These are phyloP conservation scores for Proterorhinus semilunaris DNA, from an alignment of 2,113 vertebrate species.

Conservation along the genomic window DNA sequence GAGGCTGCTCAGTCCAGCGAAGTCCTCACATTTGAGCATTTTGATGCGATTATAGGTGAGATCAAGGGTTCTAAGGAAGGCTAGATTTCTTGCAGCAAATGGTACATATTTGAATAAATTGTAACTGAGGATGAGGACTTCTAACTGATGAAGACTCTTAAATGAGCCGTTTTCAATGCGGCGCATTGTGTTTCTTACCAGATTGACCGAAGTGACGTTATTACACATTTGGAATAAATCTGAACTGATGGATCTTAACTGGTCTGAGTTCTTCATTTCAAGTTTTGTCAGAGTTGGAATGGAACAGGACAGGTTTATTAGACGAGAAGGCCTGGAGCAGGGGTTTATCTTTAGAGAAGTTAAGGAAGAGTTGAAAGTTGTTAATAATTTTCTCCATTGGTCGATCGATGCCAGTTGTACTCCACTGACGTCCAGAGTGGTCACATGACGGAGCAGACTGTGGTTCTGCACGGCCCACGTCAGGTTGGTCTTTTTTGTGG, in stretches of 20 bases:
- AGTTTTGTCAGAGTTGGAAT: slow-evolving; percentile 53
- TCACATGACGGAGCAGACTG: slow-evolving; percentile 56
- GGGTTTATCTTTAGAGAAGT: slow-evolving; percentile 58
- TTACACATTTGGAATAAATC: too few species aligned
- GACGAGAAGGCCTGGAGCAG: slow-evolving; percentile 28
- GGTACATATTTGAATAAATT: slow-evolving; percentile 30
- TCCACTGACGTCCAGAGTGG: slow-evolving; percentile 58
- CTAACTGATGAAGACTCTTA: too few species aligned
- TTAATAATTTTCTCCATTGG: slow-evolving; percentile 38
- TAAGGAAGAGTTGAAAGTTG: slow-evolving; percentile 57
- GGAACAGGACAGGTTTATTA: slow-evolving; percentile 68
- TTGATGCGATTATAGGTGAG: slow-evolving; percentile 41
- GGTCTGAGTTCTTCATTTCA: too few species aligned
- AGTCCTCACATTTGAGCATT: background rate
- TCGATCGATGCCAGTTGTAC: slow-evolving; percentile 35
- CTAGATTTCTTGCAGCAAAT: slow-evolving; percentile 28
- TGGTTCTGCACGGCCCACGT: slow-evolving; percentile 57
- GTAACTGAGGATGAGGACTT: too few species aligned
- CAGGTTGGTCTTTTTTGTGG: slow-evolving; percentile 11
- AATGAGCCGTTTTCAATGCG: too few species aligned
- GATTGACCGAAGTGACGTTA: too few species aligned
- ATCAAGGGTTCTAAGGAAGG: slow-evolving; percentile 52
- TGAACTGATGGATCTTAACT: too few species aligned
- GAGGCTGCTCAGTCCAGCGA: background rate
- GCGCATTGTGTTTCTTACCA: too few species aligned